phyloP scores from a whole-genome alignment of 2,888 invertebrate species.

The Drosophila borealis region DNA sequence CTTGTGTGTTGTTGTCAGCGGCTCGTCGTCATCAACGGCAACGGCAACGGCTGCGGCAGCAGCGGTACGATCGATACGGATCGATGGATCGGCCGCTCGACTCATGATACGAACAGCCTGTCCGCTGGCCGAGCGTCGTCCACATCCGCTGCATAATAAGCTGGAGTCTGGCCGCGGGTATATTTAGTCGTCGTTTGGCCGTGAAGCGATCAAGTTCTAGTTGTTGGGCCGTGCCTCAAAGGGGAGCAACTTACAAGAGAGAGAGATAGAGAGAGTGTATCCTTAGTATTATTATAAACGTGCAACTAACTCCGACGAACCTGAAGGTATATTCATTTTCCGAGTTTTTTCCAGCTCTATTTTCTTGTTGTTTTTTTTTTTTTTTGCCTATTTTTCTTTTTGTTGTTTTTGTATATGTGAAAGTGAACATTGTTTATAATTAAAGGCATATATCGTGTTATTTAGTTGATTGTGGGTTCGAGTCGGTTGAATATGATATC shows the following conservation, averaged over 20 bases:
- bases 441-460: too few relatives aligned
- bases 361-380: not conserved
- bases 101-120: conserved; percentile 4
- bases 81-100: conserved; percentile 20
- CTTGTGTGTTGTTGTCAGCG: not conserved
- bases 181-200: conserved; percentile 61
- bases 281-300: not conserved
- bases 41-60: not conserved
- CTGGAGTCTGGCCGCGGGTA: conserved; percentile 67
- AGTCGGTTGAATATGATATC: too few relatives aligned
- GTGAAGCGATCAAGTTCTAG: conserved; percentile 58
- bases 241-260: not conserved
- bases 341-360: not conserved
- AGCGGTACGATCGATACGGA: conserved; percentile 15
- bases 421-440: not conserved
- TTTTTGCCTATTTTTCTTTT: not conserved
- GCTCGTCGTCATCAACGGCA: conserved; percentile 27
- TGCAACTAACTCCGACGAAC: not conserved
- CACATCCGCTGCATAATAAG: conserved; percentile 54
- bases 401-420: not conserved
- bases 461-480: too few relatives aligned
- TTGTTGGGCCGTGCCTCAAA: not conserved
- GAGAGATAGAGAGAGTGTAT: not conserved
- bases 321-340: conserved; percentile 1
- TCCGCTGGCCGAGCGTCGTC: conserved; percentile 12